Base-by-base conservation (phyloP, 2,888 invertebrate species). In the Agrilus mali region DNA sequence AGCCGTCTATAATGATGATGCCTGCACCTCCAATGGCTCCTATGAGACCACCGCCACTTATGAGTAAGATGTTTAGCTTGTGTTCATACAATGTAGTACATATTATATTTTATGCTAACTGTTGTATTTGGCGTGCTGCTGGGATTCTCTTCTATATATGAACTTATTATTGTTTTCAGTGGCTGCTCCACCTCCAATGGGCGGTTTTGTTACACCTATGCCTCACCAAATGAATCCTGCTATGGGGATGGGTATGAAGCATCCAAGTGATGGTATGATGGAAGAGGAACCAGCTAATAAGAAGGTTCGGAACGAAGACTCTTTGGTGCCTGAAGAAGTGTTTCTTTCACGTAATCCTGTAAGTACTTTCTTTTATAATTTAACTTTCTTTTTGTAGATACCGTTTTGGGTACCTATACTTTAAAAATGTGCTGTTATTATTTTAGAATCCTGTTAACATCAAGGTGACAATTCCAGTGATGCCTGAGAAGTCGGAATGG, bases 401-500 rank as follows among this genome's bases (percentile, higher is more conserved):
- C 7, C 10, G 31, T 35, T 34, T 17, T 5, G 7, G 20, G 36
- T n/a, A n/a, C n/a, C 1, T 8, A 20, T 20, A 6, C 7, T 13
- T 36, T 36, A 12, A 33, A 13, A 39, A 20, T 41, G 10, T 22
- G 12, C 14, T 32, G 10, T 47, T 37, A 36, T 42, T n/a, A 34
- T 50, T 60, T 17, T 63, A 84, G 78, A 78, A 78, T 53, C 82
- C 84, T n/a, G 81, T 89, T 12, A 78, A 79, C 31, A 74, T 94
- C 53, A 82, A 81, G 57, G 86, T 98, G 46, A 74, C 78, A 44
- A 77, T 94, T 20, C 97, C 97, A 8, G 71, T 77, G 53, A 74
- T 82, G 60, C 78, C 85, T 1, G 95, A 96, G 58, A 94, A 95
- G 59, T 70, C 86, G 0, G 97, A 97, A 73, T 95, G 95, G 94